Conservation (phyloP, 2,888 invertebrate genomes). For the Portevinia maculata region DNA sequence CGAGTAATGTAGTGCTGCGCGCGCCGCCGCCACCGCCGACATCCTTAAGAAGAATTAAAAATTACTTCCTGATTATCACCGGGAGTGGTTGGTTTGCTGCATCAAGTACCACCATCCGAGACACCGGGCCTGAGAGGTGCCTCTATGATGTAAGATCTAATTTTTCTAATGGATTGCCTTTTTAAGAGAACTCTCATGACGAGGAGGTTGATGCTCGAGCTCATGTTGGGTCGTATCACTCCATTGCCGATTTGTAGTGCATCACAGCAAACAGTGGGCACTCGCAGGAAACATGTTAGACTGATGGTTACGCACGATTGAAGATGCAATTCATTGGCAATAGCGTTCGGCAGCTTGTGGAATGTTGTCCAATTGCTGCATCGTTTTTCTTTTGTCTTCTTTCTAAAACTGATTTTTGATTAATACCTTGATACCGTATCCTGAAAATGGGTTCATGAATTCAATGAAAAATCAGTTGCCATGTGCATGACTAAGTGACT, state of each 20-base stretch:
- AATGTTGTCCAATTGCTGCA: slow-evolving; percentile 35
- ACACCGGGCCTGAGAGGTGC: too few species aligned
- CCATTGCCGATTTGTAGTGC: not conserved
- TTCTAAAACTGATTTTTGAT: slow-evolving; percentile 43
- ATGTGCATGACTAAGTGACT: slow-evolving; percentile 13
- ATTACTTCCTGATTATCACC: slow-evolving; percentile 78
- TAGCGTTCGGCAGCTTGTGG: not conserved
- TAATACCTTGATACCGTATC: slow-evolving; percentile 6
- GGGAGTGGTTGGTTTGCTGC: slow-evolving; percentile 37
- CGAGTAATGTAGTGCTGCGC: slow-evolving; percentile 16
- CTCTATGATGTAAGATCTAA: slow-evolving; percentile 63
- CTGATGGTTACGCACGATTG: slow-evolving; percentile 66
- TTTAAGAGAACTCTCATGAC: slow-evolving; percentile 37
- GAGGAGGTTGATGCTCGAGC: slow-evolving; percentile 20
- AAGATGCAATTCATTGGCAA: slow-evolving; percentile 58
- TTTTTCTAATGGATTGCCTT: slow-evolving; percentile 59
- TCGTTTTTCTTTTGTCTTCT: not conserved
- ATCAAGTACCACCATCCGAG: not conserved
- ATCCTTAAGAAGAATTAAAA: slow-evolving; percentile 77
- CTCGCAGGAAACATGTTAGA: slow-evolving; percentile 47
- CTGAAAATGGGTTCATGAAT: slow-evolving; percentile 24
- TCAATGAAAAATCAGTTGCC: slow-evolving; percentile 20
- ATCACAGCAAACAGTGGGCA: slow-evolving; percentile 11
- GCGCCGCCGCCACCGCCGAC: slow-evolving; percentile 63
- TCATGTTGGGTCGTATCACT: slow-evolving; percentile 29